Evolutionary conservation across 2,888 invertebrate genomes (phyloP), one percentile per base, ranked within the genome.

Genomic region (Busseola fusca): DNA sequence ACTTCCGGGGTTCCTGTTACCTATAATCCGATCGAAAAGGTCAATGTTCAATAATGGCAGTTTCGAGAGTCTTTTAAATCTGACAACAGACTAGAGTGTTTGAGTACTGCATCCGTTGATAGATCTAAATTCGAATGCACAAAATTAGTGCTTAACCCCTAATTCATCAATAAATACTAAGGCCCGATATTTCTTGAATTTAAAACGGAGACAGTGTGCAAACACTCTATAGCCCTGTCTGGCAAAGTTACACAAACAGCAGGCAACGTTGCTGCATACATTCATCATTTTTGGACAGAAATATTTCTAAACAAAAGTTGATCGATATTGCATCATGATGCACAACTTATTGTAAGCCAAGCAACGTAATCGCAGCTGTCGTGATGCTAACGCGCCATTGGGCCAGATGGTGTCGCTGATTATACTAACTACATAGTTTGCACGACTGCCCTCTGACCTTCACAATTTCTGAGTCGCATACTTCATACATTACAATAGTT

Each of bases 401-500:
- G 18, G 0, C 16, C 45, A 27, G 37, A 45, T 37, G 27, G n/a
- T 5, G 16, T 0, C 25, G 7, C 54, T 27, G 6, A 48, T 57
- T 27, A 45, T 25, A 30, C 45, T 40, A 48, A 69, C 16, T 25
- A 50, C 27, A 45, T 25, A 21, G 14, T 18, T 30, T 40, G 16
- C 59, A 73, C 27, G 45, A 37, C 6, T 21, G 16, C 45, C 27
- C 48, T 54, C n/a, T 45, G 27, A 58, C 48, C 58, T 72, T 72
- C 45, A 56, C 0, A 16, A 14, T 6, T 14, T 72, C 14, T 37
- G 69, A 58, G 27, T 70, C 73, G 58, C 27, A 40, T 40, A 37
- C 34, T 10, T 9, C 0, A n/a, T n/a, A n/a, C n/a, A 16, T 4
- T 18, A n/a, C 14, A 57, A 30, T 54, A 3, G 12, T 34, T 42